phyloP scores from a whole-genome alignment of 2,888 invertebrate species.

The Leptinotarsa peninsularis region DNA sequence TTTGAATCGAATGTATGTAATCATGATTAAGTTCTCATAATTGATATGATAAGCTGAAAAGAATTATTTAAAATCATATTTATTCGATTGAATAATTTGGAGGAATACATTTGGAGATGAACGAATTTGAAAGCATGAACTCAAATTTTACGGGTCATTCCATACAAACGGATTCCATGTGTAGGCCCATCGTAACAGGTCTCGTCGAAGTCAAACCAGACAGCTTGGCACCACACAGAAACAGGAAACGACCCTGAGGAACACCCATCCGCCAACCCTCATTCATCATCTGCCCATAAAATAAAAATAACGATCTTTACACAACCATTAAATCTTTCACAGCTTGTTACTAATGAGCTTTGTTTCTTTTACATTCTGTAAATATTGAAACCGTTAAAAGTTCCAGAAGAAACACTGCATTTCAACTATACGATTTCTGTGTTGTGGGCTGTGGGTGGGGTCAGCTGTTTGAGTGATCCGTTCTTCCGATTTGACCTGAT shows the following conservation, averaged over 20 bases:
- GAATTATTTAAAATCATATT: too few species aligned
- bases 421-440: neutral
- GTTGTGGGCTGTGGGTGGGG: constrained; percentile 10
- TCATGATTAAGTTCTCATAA: too few species aligned
- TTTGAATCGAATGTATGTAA: too few species aligned
- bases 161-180: neutral
- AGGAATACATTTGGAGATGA: too few species aligned
- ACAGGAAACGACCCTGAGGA: constrained; percentile 59
- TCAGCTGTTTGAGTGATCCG: neutral
- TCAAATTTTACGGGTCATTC: too few species aligned
- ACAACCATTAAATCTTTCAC: constrained; percentile 48
- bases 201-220: constrained; percentile 50
- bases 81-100: too few species aligned
- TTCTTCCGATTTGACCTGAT: constrained; percentile 16
- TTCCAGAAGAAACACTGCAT: constrained; percentile 2
- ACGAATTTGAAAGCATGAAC: too few species aligned
- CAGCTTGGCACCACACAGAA: constrained; percentile 63
- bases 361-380: constrained; percentile 24
- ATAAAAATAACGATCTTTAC: constrained; percentile 50
- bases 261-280: constrained; percentile 57
- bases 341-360: constrained; percentile 44
- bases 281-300: constrained; percentile 59
- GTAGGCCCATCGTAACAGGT: constrained; percentile 11
- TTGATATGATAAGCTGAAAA: too few species aligned
- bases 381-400: constrained; percentile 22